Evolutionary conservation across 2,113 vertebrate genomes (phyloP), one percentile per base, ranked within the genome.

Genomic region (Microcebus tavaratra): DNA sequence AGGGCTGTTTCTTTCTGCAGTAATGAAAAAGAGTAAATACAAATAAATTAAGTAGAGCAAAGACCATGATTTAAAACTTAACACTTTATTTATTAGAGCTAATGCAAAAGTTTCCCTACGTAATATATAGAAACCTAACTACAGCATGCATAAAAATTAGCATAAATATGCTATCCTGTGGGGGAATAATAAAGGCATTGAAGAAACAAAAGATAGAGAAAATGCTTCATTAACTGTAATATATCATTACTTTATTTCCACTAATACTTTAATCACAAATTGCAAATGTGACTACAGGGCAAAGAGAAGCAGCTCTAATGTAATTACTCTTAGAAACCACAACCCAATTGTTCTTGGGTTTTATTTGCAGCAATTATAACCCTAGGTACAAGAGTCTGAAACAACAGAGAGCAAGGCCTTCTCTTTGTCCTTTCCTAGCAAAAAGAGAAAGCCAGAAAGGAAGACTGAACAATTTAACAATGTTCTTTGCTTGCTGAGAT

Each of bases 391-490:
- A 55, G 42, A 67, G 20, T 67, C 8, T 31, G 10, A 70, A 36
- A 89, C 12, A 48, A 36, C 0, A 92, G 55, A 92, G 18, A 88
- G 13, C 1, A 36, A 93, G 10, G 15, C 1, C 8, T 67, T 81
- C 67, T 83, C 15, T 86, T 94, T 92, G 76, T 53, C 81, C 59
- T 78, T 86, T 79, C 50, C 25, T 68, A 79, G 48, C 50, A 91
- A 83, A 95, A 63, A 80, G 11, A 83, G 34, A 81, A 72, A 88
- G 73, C n/a, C 59, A 83, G 85, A 79, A 79, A 75, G 13, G 65
- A 94, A 57, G 67, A 67, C 63, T 95, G 73, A 87, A 87, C 89
- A 97, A 96, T 94, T 95, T 97, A 93, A 93, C 93, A 95, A 97
- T 95, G 83, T 25, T 67, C 76, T 93, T 94, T 80, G 93, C 95